A percentile compares a stretch with the other conserved stretches of the same genome.
Conservation (phyloP, 1,140 invertebrate species). For the Drosophila mayri region DNA sequence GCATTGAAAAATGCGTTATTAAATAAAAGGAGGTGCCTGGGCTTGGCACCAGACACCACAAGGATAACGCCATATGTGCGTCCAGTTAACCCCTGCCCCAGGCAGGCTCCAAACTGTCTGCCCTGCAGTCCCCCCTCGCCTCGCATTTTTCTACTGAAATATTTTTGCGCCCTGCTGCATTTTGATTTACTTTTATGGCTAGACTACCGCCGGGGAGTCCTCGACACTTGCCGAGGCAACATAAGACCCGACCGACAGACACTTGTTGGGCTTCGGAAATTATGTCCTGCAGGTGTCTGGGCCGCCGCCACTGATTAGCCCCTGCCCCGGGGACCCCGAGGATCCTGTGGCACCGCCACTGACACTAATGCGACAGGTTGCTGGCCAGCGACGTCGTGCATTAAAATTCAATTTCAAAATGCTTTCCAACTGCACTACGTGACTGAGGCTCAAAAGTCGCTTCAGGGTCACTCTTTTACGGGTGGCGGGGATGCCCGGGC, state of each 20-base stretch:
- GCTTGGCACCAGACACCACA: conserved; percentile 12
- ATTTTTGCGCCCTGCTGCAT: conserved; percentile 67
- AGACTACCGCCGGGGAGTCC: conserved; percentile 49
- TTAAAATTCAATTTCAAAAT: conserved; percentile 79
- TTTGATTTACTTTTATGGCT: conserved; percentile 82
- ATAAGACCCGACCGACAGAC: conserved; percentile 10
- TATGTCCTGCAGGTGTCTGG: conserved; percentile 78
- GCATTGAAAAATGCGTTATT: conserved; percentile 80
- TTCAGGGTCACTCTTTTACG: conserved; percentile 30
- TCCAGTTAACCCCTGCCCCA: conserved; percentile 35
- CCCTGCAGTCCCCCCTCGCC: background rate
- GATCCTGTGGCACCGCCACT: conserved; percentile 14
- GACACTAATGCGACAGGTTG: conserved; percentile 75
- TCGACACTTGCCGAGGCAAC: conserved; percentile 25
- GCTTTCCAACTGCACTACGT: conserved; percentile 70
- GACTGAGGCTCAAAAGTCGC: conserved; percentile 56
- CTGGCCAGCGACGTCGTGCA: conserved; percentile 38
- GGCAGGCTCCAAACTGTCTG: conserved; percentile 36
- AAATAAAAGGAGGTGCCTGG: conserved; percentile 56
- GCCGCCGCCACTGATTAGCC: conserved; percentile 73
- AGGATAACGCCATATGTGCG: conserved; percentile 41
- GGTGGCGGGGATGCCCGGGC: background rate
- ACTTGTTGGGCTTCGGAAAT: conserved; percentile 73
- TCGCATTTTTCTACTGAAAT: conserved; percentile 36
- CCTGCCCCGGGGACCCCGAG: conserved; percentile 19